Conservation (phyloP, 2,888 invertebrate genomes). For the Dioctria linearis region DNA sequence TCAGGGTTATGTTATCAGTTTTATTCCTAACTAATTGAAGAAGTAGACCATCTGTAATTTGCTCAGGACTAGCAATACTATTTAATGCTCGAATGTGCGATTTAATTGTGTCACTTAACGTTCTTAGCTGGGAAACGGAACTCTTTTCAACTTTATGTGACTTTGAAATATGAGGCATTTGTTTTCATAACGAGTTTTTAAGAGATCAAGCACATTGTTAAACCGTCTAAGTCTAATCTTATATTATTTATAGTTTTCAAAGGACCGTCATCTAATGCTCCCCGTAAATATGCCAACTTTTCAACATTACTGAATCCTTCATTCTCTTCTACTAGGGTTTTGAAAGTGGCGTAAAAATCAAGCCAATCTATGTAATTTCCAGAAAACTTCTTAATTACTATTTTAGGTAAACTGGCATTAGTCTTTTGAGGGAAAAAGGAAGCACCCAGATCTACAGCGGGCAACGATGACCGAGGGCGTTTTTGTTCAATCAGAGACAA, state of each 20-base stretch:
- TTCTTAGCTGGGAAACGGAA: neutral
- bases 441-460: neutral
- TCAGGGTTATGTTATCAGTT: neutral
- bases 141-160: neutral
- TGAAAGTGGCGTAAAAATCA: neutral
- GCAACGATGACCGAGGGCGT: neutral
- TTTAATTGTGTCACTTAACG: neutral
- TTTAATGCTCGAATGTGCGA: neutral
- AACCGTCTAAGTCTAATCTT: neutral
- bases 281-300: no score
- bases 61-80: neutral
- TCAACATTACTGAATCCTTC: no score
- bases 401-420: neutral
- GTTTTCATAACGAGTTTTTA: neutral
- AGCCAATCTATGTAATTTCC: neutral
- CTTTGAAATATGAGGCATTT: neutral
- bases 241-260: neutral
- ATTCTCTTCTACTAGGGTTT: neutral
- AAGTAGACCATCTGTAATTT: neutral
- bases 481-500: neutral
- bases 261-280: neutral
- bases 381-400: neutral
- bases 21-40: neutral
- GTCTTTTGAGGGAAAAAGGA: neutral
- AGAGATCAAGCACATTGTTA: neutral